Evolutionary conservation across 2,888 invertebrate species (phyloP).

Genomic region (Platycheirus rosarum): DNA sequence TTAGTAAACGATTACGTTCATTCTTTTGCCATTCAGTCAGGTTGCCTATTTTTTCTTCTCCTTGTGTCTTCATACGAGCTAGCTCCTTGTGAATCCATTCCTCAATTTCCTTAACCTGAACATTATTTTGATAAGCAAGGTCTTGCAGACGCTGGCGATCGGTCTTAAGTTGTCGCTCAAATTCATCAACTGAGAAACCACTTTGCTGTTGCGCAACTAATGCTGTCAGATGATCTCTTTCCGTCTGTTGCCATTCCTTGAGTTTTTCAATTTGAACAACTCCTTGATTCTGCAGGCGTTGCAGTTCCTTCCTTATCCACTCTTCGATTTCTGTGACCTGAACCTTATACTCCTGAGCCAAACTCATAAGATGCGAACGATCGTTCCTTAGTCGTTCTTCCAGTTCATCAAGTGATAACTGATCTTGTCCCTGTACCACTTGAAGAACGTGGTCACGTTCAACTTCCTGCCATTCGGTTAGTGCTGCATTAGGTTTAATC

Average conservation of each 20-base stretch:
- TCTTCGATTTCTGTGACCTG: conserved; percentile 80
- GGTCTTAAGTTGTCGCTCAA: conserved; percentile 78
- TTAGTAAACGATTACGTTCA: conserved; percentile 79
- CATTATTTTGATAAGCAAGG: conserved; percentile 81
- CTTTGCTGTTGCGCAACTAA: conserved; percentile 78
- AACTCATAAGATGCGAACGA: conserved; percentile 78
- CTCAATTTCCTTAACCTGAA: conserved; percentile 81
- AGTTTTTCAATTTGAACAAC: conserved; percentile 80
- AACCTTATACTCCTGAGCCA: conserved; percentile 80
- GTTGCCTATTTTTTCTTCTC: conserved; percentile 79
- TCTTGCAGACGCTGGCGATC: conserved; percentile 80
- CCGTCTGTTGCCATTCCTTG: conserved; percentile 80
- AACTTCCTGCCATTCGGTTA: conserved; percentile 80
- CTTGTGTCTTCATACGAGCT: conserved; percentile 78
- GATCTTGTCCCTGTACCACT: conserved; percentile 79
- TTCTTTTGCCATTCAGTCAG: conserved; percentile 80
- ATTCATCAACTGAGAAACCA: conserved; percentile 79
- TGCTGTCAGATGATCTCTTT: conserved; percentile 78
- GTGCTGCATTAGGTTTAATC: conserved; percentile 79
- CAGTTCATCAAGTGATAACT: conserved; percentile 80
- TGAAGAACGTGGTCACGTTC: conserved; percentile 80
- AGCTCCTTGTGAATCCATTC: conserved; percentile 80
- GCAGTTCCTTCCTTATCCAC: conserved; percentile 80
- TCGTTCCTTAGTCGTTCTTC: conserved; percentile 80
- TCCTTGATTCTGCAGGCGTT: conserved; percentile 80